phyloP scores from a whole-genome alignment of 2,888 invertebrate genomes.

The Taphrorychus bicolor region DNA sequence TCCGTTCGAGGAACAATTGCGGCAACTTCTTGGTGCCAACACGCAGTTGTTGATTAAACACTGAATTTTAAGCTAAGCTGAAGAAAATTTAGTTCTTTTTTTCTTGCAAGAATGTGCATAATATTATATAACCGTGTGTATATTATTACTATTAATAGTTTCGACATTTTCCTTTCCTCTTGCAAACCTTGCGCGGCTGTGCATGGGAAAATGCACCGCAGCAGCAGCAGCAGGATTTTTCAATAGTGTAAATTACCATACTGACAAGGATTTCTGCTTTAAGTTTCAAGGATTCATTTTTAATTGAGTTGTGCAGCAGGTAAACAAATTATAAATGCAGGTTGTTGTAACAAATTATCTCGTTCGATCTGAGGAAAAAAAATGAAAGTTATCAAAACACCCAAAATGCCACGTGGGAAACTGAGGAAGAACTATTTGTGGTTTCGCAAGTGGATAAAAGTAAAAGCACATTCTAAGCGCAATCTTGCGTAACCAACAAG shows the following conservation, averaged over 20 bases:
- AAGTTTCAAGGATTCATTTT: neutral
- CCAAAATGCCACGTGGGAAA: neutral
- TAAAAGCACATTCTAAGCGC: neutral
- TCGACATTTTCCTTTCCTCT: conserved; percentile 3
- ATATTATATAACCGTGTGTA: neutral
- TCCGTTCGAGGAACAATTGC: neutral
- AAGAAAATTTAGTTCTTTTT: too few relatives aligned
- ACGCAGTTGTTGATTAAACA: neutral
- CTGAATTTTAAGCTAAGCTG: neutral
- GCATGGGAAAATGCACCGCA: neutral
- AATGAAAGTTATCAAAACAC: neutral
- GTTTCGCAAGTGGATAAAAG: neutral
- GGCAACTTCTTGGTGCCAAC: neutral
- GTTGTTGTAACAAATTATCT: neutral
- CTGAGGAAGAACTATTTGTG: neutral
- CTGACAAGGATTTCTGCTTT: conserved; percentile 7
- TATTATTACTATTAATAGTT: neutral
- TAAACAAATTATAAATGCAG: neutral
- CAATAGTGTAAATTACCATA: conserved; percentile 1
- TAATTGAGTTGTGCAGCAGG: neutral
- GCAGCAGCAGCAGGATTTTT: neutral
- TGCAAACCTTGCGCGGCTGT: neutral
- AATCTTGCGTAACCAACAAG: neutral
- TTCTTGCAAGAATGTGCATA: too few relatives aligned
- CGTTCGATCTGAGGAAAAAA: neutral